Evolutionary conservation across 2,888 invertebrate genomes (phyloP), one percentile per base, ranked within the genome.

Genomic region (Patella caerulea): DNA sequence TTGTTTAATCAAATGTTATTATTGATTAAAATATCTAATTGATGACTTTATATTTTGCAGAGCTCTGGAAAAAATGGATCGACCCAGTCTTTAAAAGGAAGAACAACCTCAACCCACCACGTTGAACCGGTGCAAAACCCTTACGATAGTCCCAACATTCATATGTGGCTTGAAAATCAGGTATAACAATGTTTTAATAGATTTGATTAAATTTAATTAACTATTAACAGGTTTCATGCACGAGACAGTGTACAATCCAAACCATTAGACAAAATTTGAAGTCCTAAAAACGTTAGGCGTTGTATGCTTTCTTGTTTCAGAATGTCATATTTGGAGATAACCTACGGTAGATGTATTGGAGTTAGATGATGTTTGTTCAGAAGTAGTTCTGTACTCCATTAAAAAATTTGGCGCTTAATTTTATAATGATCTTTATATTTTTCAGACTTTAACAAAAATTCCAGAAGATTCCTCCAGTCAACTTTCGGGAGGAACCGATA

Each of bases 371-470:
- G 45, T 45, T 45, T 45, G 7, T 45, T 1, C 45, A 45, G 9
- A 9, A 9, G 45, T 9, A 45, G 45, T 45, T 45, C 45, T 45
- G 45, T 45, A 45, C 0, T 45, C 45, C 45, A 9, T 45, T 45
- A 45, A 3, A 45, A 45, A 5, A 3, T 45, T 7, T 7, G 45
- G 45, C 45, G 9, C 45, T 45, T 0, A 45, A 45, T 45, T 7
- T 45, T 9, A 7, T 45, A 45, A 5, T 45, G 45, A 45, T 45
- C 45, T 45, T 45, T 45, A 45, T 45, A 45, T 45, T 65, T 65
- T 65, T 65, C 65, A 65, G 65, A 65, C 65, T 65, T 65, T 65
- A 65, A 65, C 65, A 19, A 65, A 65, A 24, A 65, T 65, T 24
- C 65, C 65, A 65, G 65, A 65, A 65, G 65, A 65, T 65, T 65